Conservation (phyloP, 2,888 invertebrate species). For the Drosophila stalkeri region DNA sequence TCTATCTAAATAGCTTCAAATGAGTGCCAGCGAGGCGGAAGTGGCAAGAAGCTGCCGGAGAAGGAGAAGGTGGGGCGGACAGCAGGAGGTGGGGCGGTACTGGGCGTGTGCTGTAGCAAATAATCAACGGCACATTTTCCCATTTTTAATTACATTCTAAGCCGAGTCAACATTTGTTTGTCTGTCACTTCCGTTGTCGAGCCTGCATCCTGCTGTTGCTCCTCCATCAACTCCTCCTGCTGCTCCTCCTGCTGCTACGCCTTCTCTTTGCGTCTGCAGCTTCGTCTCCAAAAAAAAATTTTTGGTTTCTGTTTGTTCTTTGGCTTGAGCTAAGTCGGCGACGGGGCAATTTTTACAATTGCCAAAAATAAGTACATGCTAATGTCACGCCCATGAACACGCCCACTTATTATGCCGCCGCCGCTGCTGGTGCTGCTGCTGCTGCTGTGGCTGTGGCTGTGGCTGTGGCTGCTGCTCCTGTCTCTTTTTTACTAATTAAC, state of each 20-base stretch:
- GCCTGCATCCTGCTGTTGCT: conserved; percentile 8
- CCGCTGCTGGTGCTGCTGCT: conserved; percentile 1
- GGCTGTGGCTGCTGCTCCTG: conserved; percentile 1
- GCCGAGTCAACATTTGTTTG: conserved; percentile 63
- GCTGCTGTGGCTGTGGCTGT: not conserved
- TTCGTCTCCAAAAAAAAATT: conserved; percentile 31
- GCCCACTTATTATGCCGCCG: conserved; percentile 17
- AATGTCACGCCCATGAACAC: conserved; percentile 47
- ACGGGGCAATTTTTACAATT: conserved; percentile 61
- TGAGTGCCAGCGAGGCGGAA: not conserved
- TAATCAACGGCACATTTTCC: conserved; percentile 60
- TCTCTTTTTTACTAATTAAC: conserved; percentile 65
- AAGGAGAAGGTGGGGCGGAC: not conserved
- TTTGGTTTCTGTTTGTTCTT: conserved; percentile 51
- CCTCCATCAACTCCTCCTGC: not conserved
- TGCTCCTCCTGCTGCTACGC: not conserved
- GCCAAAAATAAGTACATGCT: conserved; percentile 62
- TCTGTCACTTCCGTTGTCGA: conserved; percentile 41
- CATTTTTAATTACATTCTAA: conserved; percentile 70
- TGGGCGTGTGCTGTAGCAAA: conserved; percentile 31
- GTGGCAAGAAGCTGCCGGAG: not conserved
- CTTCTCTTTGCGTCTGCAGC: not conserved
- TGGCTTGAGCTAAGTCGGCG: conserved; percentile 41
- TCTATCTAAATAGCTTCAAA: conserved; percentile 33
- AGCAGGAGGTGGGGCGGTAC: not conserved